phyloP scores from a whole-genome alignment of 2,113 vertebrate genomes.

The Gymnorhina tibicen region DNA sequence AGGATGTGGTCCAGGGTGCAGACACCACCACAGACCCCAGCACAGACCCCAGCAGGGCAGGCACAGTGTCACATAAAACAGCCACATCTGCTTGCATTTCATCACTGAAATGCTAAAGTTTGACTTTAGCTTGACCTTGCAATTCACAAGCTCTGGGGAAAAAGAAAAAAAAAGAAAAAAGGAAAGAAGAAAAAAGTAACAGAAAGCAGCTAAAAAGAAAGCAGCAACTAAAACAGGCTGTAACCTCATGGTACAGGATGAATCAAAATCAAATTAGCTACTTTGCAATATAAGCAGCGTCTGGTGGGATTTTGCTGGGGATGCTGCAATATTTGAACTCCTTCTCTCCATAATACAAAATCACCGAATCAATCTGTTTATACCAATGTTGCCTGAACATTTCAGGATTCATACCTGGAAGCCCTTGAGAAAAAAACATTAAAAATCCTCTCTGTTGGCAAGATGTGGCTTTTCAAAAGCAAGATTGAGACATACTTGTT shows the following conservation, averaged over 20 bases:
- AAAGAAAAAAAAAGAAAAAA: neutral
- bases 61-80: conserved; percentile 30
- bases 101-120: conserved; percentile 60
- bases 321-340: conserved; percentile 30
- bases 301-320: conserved; percentile 33
- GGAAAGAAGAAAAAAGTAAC: neutral
- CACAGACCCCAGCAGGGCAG: neutral
- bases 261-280: conserved; percentile 78
- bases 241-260: conserved; percentile 47
- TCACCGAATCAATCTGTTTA: neutral
- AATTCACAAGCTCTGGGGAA: conserved; percentile 59
- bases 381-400: neutral
- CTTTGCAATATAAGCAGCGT: conserved; percentile 18
- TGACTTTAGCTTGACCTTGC: conserved; percentile 77
- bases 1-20: neutral
- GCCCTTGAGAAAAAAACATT: neutral
- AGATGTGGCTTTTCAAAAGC: neutral
- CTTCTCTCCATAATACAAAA: neutral
- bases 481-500: neutral
- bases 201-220: conserved; percentile 67
- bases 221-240: conserved; percentile 65
- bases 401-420: conserved; percentile 11
- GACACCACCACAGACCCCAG: conserved; percentile 2
- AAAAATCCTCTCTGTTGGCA: neutral
- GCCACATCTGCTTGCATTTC: conserved; percentile 78